Percentiles rank a stretch among this genome's conserved stretches.
These are phyloP conservation scores for Coturnix japonica DNA, from an alignment of 2,113 vertebrate genomes.

Conservation along the genomic window DNA sequence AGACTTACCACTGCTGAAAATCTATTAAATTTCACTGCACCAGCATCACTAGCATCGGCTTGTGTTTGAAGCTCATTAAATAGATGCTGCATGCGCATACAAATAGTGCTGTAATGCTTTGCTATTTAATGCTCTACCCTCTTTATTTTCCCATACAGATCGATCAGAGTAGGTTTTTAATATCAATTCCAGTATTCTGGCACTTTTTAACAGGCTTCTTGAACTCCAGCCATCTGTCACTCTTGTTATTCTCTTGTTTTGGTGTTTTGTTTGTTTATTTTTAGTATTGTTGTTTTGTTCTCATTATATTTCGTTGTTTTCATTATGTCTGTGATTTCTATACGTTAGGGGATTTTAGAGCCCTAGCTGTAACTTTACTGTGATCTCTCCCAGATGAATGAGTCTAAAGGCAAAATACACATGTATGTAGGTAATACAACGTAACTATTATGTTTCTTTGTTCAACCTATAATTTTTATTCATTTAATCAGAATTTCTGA, in stretches of 20 bases:
- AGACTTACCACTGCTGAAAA: conserved; percentile 1
- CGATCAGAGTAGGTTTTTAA: neutral
- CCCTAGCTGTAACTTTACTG: neutral
- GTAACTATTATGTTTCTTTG: conserved; percentile 5
- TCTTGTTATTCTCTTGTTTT: neutral
- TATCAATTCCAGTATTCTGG: neutral
- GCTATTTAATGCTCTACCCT: neutral
- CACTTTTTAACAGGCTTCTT: neutral
- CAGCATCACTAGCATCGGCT: conserved; percentile 8
- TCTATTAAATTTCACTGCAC: neutral
- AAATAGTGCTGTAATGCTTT: conserved; percentile 3
- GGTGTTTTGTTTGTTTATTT: neutral
- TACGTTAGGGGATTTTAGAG: neutral
- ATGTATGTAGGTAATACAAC: neutral
- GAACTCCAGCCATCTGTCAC: conserved; percentile 21
- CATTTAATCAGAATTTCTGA: neutral
- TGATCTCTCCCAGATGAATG: neutral
- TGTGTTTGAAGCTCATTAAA: conserved; percentile 17
- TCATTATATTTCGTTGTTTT: conserved; percentile 16
- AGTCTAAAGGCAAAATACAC: conserved; percentile 14
- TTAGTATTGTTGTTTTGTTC: conserved; percentile 6
- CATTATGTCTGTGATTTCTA: neutral
- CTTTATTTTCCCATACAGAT: conserved; percentile 31
- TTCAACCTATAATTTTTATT: neutral
- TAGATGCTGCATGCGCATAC: conserved; percentile 37